Conservation (phyloP, 2,888 invertebrate genomes). For the Dysmachus trigonus region DNA sequence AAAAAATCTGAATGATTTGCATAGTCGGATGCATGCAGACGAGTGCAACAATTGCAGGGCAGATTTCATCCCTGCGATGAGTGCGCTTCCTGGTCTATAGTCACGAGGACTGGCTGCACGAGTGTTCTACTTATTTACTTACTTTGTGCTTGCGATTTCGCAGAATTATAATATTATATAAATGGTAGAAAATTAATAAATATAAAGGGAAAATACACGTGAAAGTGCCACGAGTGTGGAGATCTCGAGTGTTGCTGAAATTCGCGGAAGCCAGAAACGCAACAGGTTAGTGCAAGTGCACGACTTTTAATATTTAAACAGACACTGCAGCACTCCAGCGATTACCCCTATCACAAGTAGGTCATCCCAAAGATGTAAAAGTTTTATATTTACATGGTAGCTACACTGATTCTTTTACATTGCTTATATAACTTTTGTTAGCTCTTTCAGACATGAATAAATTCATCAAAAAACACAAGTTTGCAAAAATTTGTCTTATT, state of each 20-base stretch:
- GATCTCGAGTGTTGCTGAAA: neutral
- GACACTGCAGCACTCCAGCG: neutral
- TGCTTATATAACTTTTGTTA: neutral
- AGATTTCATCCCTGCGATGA: neutral
- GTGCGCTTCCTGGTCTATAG: neutral
- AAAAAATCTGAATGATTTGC: constrained; percentile 4
- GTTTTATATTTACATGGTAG: neutral
- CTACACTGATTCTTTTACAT: neutral
- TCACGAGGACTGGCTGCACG: neutral
- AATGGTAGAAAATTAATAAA: neutral
- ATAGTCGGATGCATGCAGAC: neutral
- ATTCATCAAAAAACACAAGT: too few species aligned
- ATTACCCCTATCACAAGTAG: neutral
- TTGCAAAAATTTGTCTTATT: too few species aligned
- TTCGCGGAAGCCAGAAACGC: neutral
- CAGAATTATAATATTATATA: neutral
- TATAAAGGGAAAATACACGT: neutral
- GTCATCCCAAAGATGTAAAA: neutral
- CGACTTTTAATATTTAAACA: constrained; percentile 5
- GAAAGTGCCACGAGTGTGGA: neutral
- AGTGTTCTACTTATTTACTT: constrained; percentile 30
- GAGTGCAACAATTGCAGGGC: constrained; percentile 15
- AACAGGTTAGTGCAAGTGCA: constrained; percentile 32
- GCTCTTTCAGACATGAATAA: too few species aligned
- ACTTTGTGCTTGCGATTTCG: neutral